Evolutionary conservation across 1,140 invertebrate genomes (phyloP).

Genomic region (Drosophila sp.): DNA sequence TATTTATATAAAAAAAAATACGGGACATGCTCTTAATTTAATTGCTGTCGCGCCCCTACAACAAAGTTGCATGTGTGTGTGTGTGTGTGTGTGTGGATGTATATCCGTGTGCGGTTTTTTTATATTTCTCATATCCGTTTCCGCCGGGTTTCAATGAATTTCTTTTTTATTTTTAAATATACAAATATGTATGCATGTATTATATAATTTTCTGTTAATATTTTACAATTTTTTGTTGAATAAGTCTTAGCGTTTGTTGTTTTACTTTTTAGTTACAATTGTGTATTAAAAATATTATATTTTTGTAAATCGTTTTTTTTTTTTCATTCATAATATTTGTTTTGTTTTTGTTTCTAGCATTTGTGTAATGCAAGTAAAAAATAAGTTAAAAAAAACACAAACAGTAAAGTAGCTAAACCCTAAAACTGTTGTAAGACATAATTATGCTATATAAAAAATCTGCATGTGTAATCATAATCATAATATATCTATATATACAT

Average conservation of each 20-base stretch:
- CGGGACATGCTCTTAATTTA: constrained; percentile 58
- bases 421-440: constrained; percentile 59
- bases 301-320: constrained; percentile 49
- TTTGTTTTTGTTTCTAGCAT: constrained; percentile 32
- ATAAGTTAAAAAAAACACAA: constrained; percentile 70
- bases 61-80: constrained; percentile 43
- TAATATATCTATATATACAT: constrained; percentile 41
- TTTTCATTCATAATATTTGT: constrained; percentile 21
- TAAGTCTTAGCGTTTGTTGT: constrained; percentile 74
- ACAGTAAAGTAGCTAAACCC: constrained; percentile 71
- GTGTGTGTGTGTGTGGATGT: constrained; percentile 16
- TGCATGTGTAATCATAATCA: constrained; percentile 58
- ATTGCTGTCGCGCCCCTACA: constrained; percentile 43
- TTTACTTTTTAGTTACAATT: constrained; percentile 66
- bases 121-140: constrained; percentile 23
- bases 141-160: constrained; percentile 31
- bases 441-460: constrained; percentile 68
- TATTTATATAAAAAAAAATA: constrained; percentile 30
- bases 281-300: constrained; percentile 78
- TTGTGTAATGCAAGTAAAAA: constrained; percentile 60
- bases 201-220: constrained; percentile 64
- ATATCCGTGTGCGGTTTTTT: constrained; percentile 18
- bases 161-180: constrained; percentile 46
- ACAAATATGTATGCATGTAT: constrained; percentile 27
- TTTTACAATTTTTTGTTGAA: constrained; percentile 77